Conservation (phyloP, 1,140 invertebrate species). For the Caenorhabditis briggsae region DNA sequence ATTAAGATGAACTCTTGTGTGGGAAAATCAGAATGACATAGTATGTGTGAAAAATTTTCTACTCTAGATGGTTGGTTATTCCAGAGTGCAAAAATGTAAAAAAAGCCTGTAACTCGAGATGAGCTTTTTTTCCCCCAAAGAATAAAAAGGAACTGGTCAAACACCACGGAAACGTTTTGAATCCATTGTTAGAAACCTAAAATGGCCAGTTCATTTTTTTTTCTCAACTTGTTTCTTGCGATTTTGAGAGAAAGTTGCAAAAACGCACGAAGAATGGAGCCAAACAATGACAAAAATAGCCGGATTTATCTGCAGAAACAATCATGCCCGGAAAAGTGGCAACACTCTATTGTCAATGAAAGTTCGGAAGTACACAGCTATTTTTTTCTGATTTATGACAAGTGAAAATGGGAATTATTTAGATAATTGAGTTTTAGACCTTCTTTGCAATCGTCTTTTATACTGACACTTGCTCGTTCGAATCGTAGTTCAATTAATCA, state of each 20-base stretch:
- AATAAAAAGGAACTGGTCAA: background rate
- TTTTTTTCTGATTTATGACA: background rate
- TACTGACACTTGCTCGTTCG: background rate
- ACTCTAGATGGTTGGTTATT: slow-evolving; percentile 17
- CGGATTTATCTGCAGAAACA: background rate
- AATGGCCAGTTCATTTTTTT: background rate
- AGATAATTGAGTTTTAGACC: too few species aligned
- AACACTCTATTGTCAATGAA: slow-evolving; percentile 22
- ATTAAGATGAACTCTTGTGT: slow-evolving; percentile 1
- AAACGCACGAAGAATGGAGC: slow-evolving; percentile 9
- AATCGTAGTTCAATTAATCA: slow-evolving; percentile 45
- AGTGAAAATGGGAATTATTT: too few species aligned
- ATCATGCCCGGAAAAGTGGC: background rate
- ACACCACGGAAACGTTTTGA: slow-evolving; percentile 2
- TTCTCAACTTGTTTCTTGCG: background rate
- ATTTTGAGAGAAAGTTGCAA: slow-evolving; percentile 2
- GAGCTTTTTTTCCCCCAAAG: background rate
- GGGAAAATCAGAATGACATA: background rate
- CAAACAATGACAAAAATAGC: background rate
- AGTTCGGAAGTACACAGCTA: slow-evolving; percentile 9
- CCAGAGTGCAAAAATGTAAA: background rate
- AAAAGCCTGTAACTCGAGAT: background rate
- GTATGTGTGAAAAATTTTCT: background rate
- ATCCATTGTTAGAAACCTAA: slow-evolving; percentile 11
- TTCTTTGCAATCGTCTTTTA: background rate